Percentiles rank a stretch among this genome's conserved stretches.
Conservation (phyloP, 37 sponge, comb jelly and placozoan species). For the Ephydatia muelleri region DNA sequence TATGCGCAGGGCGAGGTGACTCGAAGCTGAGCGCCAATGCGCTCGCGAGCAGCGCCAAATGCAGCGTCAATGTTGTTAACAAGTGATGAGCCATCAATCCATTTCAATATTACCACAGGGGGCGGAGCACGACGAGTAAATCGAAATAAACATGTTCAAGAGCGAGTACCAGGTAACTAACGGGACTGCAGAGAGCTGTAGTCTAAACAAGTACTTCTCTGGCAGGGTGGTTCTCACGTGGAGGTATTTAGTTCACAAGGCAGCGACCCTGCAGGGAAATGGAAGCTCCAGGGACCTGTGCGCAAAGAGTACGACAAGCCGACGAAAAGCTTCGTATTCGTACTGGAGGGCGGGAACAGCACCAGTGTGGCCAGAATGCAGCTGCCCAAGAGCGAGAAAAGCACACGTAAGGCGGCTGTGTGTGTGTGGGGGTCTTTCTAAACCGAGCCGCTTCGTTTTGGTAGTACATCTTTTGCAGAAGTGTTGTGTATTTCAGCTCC, state of each 20-base stretch:
- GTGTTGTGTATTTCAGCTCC: conserved; percentile 61
- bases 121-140: not conserved
- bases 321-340: conserved; percentile 74
- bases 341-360: conserved; percentile 75
- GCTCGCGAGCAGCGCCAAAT: too few relatives aligned
- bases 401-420: conserved; percentile 32
- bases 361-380: conserved; percentile 71
- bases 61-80: too few relatives aligned
- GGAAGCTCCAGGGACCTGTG: conserved; percentile 32
- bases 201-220: too few relatives aligned
- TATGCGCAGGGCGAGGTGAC: too few relatives aligned
- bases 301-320: conserved; percentile 65
- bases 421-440: not conserved
- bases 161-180: conserved; percentile 45
- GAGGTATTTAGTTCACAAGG: conserved; percentile 73
- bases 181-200: not conserved
- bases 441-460: conserved; percentile 6
- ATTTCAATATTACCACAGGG: not conserved
- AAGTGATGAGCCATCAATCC: too few relatives aligned
- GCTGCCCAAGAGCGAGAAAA: conserved; percentile 78
- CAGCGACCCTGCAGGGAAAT: conserved; percentile 51
- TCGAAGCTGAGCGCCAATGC: too few relatives aligned
- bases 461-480: conserved; percentile 76
- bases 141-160: conserved; percentile 49
- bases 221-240: conserved; percentile 70